These are phyloP conservation scores for Nebria ingens DNA, from an alignment of 1,140 invertebrate species.

Conservation along the genomic window DNA sequence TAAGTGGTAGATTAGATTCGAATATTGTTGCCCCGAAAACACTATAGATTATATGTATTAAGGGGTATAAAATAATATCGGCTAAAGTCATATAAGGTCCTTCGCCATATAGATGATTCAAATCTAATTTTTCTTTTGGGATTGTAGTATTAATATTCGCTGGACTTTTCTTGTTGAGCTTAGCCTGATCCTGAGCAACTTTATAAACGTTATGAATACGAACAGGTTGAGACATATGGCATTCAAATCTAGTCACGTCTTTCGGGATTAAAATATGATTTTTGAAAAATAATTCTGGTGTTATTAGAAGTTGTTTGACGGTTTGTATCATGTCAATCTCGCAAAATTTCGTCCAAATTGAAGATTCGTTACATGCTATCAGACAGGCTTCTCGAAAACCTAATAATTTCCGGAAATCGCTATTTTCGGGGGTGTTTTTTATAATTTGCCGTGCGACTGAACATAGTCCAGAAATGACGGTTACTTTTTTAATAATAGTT, in stretches of 20 bases:
- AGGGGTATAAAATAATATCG: conserved; percentile 71
- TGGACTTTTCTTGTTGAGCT: conserved; percentile 30
- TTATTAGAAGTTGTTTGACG: conserved; percentile 32
- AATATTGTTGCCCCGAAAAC: conserved; percentile 36
- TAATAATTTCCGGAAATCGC: conserved; percentile 43
- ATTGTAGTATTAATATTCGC: conserved; percentile 36
- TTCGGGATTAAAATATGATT: conserved; percentile 38
- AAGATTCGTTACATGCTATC: conserved; percentile 70
- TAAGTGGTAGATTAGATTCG: conserved; percentile 49
- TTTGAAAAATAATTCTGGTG: conserved; percentile 14
- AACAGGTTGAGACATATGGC: conserved; percentile 75
- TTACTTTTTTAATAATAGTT: conserved; percentile 40
- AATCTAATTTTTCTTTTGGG: conserved; percentile 42
- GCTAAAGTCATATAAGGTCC: conserved; percentile 72
- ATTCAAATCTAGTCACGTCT: conserved; percentile 66
- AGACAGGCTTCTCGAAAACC: conserved; percentile 71
- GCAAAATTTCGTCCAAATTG: conserved; percentile 87
- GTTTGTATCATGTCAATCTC: conserved; percentile 66
- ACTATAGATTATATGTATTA: conserved; percentile 54
- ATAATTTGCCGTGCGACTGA: conserved; percentile 54
- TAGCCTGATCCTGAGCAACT: conserved; percentile 41
- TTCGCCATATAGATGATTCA: conserved; percentile 70
- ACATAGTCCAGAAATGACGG: conserved; percentile 50
- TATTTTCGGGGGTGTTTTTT: conserved; percentile 28
- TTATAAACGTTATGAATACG: conserved; percentile 82